A percentile compares a stretch with the other conserved stretches of the same genome.
phyloP scores from a whole-genome alignment of 2,113 vertebrate species.

The Procavia capensis region DNA sequence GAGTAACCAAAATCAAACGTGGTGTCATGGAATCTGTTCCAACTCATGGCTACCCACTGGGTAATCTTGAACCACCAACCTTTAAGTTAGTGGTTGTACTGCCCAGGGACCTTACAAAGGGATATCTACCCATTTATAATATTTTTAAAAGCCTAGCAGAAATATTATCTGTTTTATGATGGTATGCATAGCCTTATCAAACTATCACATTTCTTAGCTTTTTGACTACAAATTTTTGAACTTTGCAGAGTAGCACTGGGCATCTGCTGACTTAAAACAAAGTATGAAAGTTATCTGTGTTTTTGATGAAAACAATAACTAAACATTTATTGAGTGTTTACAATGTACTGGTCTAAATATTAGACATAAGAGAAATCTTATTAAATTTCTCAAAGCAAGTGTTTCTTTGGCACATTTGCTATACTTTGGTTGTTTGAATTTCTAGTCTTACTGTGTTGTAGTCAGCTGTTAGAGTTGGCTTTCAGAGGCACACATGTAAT shows the following conservation, averaged over 20 bases:
- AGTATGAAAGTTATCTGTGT: conserved; percentile 6
- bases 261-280: conserved; percentile 17
- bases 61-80: no score
- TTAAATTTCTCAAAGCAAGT: background rate
- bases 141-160: conserved; percentile 10
- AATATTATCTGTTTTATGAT: conserved; percentile 19
- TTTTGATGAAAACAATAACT: conserved; percentile 29
- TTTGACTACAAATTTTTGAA: conserved; percentile 22
- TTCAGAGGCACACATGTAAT: background rate
- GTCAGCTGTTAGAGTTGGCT: background rate
- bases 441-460: background rate
- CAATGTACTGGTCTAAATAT: background rate
- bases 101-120: no score
- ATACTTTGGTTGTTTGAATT: conserved; percentile 17
- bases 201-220: background rate
- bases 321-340: background rate
- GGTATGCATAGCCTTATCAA: background rate
- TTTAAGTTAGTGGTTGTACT: no score
- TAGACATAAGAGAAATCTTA: conserved; percentile 23
- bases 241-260: background rate
- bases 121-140: background rate
- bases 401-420: background rate
- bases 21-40: no score
- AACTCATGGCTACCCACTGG: no score
- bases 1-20: background rate